Conservation (phyloP, 2,888 invertebrate species). For the Spodoptera picta region DNA sequence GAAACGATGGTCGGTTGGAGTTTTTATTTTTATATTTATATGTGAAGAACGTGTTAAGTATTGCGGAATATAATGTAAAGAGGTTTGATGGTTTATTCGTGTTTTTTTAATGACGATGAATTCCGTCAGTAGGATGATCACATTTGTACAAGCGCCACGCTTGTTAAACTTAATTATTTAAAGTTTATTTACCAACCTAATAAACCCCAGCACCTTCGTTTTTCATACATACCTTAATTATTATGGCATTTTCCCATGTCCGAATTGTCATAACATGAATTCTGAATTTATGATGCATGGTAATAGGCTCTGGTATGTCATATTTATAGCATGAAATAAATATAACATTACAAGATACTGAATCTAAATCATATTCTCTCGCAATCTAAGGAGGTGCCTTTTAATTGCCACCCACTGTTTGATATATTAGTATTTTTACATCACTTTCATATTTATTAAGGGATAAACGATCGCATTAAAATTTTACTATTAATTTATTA, state of each 20-base stretch:
- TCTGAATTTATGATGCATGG: too few species aligned
- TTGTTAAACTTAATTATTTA: too few species aligned
- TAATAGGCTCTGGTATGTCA: too few species aligned
- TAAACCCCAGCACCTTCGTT: too few species aligned
- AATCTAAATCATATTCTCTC: constrained; percentile 4
- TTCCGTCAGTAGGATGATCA: too few species aligned
- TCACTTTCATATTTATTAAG: constrained; percentile 18
- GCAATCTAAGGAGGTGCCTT: constrained; percentile 2
- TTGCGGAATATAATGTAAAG: too few species aligned
- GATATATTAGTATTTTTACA: constrained; percentile 29
- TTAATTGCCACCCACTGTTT: constrained; percentile 27
- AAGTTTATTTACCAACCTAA: too few species aligned
- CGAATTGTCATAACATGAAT: too few species aligned
- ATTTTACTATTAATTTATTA: constrained; percentile 25
- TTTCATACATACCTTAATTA: too few species aligned
- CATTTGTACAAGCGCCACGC: too few species aligned
- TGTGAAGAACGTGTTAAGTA: constrained; percentile 3
- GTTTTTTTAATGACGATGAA: neutral
- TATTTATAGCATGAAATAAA: constrained; percentile 9
- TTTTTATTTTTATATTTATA: constrained; percentile 22
- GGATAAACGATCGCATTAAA: constrained; percentile 20
- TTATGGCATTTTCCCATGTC: too few species aligned
- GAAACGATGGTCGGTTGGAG: constrained; percentile 23
- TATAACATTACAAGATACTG: constrained; percentile 6
- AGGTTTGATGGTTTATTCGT: neutral